Conservation (phyloP, 92 coral and sea anemone species). For the Palythoa grandiflora region DNA sequence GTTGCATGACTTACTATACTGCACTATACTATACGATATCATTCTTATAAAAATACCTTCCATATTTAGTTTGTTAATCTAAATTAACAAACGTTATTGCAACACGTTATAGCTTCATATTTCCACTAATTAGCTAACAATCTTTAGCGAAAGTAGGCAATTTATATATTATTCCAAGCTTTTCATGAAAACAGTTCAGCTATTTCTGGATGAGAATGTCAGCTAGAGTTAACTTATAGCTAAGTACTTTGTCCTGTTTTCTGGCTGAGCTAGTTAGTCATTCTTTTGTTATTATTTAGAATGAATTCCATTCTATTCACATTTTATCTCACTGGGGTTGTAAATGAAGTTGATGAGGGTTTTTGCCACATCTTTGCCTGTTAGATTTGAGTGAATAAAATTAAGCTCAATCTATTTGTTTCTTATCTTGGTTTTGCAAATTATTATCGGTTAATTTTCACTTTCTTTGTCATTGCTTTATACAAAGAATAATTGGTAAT, state of each 20-base stretch:
- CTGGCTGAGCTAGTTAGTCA: background rate
- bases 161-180: no score
- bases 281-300: background rate
- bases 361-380: background rate
- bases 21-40: no score
- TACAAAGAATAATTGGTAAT: background rate
- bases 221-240: background rate
- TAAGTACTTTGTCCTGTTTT: background rate
- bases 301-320: constrained; percentile 16
- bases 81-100: no score
- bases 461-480: background rate
- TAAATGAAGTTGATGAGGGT: background rate
- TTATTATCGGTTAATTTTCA: background rate
- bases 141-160: no score
- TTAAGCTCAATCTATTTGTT: background rate
- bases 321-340: background rate
- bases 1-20: no score
- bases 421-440: background rate
- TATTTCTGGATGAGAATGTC: background rate
- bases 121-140: no score
- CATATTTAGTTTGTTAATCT: background rate
- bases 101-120: no score
- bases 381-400: background rate
- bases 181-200: no score
- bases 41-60: no score